Conservation (phyloP, 2,888 invertebrate genomes). For the Caenorhabditis panamensis region DNA sequence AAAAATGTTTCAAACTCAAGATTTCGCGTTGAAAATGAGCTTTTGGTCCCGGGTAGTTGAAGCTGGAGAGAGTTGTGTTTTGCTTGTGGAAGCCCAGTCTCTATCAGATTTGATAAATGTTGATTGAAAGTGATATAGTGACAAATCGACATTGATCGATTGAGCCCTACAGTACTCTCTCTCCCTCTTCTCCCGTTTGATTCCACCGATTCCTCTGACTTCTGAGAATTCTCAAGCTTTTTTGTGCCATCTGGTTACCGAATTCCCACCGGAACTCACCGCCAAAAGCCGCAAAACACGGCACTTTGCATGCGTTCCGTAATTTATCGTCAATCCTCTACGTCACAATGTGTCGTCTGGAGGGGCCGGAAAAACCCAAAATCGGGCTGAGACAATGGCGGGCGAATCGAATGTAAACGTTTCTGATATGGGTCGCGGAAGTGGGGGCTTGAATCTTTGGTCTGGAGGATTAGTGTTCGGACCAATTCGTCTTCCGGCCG, state of each 20-base stretch:
- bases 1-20: slow-evolving; percentile 51
- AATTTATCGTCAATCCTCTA: slow-evolving; percentile 47
- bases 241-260: slow-evolving; percentile 26
- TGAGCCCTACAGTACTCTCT: neutral
- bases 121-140: slow-evolving; percentile 33
- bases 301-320: slow-evolving; percentile 24
- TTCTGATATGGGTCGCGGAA: slow-evolving; percentile 24
- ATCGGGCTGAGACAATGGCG: neutral
- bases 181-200: neutral
- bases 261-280: slow-evolving; percentile 55
- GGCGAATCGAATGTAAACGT: slow-evolving; percentile 22
- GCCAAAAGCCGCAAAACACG: slow-evolving; percentile 53
- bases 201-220: neutral
- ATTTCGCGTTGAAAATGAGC: slow-evolving; percentile 43
- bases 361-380: neutral
- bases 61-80: slow-evolving; percentile 22
- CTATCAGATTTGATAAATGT: too few species aligned
- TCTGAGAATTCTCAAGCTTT: neutral
- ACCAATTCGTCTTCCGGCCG: slow-evolving; percentile 24
- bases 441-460: slow-evolving; percentile 18
- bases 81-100: too few species aligned
- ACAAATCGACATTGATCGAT: too few species aligned
- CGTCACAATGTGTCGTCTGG: slow-evolving; percentile 41
- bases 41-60: slow-evolving; percentile 32
- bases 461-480: slow-evolving; percentile 49